A percentile compares a stretch with the other conserved stretches of the same genome.
These are phyloP conservation scores for Drosophila baimaii DNA, from an alignment of 1,140 invertebrate species.

Conservation along the genomic window DNA sequence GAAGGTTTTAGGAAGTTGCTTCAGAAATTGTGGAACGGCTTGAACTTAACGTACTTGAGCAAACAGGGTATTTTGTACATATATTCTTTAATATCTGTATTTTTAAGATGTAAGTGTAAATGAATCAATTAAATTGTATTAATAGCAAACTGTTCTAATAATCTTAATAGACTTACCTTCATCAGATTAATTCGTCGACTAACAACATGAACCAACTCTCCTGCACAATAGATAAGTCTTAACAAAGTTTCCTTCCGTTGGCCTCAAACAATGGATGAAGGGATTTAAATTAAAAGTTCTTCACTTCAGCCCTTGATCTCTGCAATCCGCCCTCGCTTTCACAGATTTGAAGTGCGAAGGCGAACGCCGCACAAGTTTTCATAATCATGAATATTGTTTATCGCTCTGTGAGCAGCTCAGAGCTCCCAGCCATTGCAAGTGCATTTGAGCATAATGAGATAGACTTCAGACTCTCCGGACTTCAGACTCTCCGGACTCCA, in stretches of 20 bases:
- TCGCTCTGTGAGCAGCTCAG: constrained; percentile 48
- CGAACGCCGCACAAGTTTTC: constrained; percentile 50
- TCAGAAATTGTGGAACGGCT: background rate
- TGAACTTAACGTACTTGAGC: background rate
- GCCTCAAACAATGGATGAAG: constrained; percentile 8
- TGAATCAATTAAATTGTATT: background rate
- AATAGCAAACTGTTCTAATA: background rate
- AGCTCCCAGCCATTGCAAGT: constrained; percentile 33
- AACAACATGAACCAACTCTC: background rate
- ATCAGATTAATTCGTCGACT: background rate
- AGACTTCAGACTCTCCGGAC: constrained; percentile 20
- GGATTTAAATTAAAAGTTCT: constrained; percentile 24
- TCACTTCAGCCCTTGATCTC: constrained; percentile 14
- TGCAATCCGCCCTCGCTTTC: constrained; percentile 32
- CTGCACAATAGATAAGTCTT: background rate
- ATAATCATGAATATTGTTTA: constrained; percentile 67
- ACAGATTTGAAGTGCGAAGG: constrained; percentile 44
- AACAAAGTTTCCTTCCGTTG: background rate
- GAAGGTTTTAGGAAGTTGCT: background rate
- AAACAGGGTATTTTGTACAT: background rate
- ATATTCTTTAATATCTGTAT: background rate
- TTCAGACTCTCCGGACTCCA: background rate
- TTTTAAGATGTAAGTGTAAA: background rate
- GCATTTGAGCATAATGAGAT: constrained; percentile 62
- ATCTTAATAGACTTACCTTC: background rate